Evolutionary conservation across 1,140 invertebrate genomes (phyloP), one percentile per base, ranked within the genome.

Genomic region (Pachyrhynchus sulphureomaculatus): DNA sequence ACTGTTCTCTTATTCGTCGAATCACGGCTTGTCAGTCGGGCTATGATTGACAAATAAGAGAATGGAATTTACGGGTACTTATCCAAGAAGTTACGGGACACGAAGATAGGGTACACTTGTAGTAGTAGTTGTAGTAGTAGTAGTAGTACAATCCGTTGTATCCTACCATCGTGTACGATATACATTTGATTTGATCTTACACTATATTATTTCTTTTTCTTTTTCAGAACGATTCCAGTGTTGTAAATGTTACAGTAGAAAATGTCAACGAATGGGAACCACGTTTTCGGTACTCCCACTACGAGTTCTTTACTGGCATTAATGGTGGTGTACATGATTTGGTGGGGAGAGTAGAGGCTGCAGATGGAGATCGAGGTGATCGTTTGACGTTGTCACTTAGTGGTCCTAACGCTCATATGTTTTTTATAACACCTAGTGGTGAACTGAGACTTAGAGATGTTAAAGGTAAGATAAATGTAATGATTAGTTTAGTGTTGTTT

Each of bases 211-310:
- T n/a, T n/a, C n/a, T n/a, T n/a, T n/a, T 52, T 52, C 20, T 13
- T 17, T 54, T 81, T 1, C 78, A 93, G 89, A 92, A 91, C 72
- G 90, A 92, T 72, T 82, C 82, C 9, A 79, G 81, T 5, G 76
- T 79, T 0, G 78, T 95, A 0, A 90, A 91, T 55, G 81, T 96
- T 6, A 86, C 87, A 0, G 88, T 96, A 2, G 78, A 91, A 65
- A 90, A 95, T 75, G 89, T 94, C 0, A 96, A 96, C 73, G 93
- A 96, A 74, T 93, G 91, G 91, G 92, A 94, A 76, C 93, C 93
- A 1, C 81, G 91, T 26, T 95, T 96, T 78, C 83, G 89, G 1
- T 88, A 91, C 76, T 85, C 89, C 0, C 87, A 91, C 71, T 96
- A 95, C 72, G 90, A 93, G 78, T 95, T 92, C 74, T 85, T 83